Evolutionary conservation across 2,113 vertebrate genomes (phyloP).

Genomic region (Seriola aureovittata): DNA sequence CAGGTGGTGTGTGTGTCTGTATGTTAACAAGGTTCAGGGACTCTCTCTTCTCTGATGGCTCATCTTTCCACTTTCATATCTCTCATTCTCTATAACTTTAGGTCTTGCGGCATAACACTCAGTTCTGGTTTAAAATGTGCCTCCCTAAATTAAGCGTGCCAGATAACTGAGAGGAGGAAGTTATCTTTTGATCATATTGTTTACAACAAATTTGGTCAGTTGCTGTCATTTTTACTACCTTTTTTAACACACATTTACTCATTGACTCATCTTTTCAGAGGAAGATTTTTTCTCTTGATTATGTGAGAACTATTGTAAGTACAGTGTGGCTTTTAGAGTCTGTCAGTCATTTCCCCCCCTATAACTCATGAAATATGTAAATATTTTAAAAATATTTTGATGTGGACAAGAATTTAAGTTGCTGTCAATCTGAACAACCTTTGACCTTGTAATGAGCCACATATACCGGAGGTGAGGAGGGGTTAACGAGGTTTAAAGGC

Average conservation of each 20-base stretch:
- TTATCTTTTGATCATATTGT: neutral
- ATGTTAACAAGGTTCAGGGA: constrained; percentile 25
- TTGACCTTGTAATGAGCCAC: neutral
- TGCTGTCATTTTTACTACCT: no score
- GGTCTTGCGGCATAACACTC: neutral
- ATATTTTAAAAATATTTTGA: neutral
- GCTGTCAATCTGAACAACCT: neutral
- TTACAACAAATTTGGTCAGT: no score
- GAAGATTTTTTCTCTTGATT: no score
- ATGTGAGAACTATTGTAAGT: no score
- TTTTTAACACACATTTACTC: no score
- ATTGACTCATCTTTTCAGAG: no score
- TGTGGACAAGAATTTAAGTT: neutral
- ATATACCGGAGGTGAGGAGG: rapidly evolving
- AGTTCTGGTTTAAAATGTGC: neutral
- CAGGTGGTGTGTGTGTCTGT: constrained; percentile 44
- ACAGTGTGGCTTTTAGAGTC: no score
- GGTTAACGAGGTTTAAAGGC: neutral
- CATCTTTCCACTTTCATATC: constrained; percentile 19
- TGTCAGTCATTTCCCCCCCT: no score
- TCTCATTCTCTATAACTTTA: neutral
- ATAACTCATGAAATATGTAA: no score
- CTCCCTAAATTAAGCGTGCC: neutral
- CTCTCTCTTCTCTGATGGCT: constrained; percentile 35
- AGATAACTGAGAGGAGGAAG: neutral